Evolutionary conservation across 2,888 invertebrate genomes (phyloP), one percentile per base, ranked within the genome.

Genomic region (Cerastis leucographa): DNA sequence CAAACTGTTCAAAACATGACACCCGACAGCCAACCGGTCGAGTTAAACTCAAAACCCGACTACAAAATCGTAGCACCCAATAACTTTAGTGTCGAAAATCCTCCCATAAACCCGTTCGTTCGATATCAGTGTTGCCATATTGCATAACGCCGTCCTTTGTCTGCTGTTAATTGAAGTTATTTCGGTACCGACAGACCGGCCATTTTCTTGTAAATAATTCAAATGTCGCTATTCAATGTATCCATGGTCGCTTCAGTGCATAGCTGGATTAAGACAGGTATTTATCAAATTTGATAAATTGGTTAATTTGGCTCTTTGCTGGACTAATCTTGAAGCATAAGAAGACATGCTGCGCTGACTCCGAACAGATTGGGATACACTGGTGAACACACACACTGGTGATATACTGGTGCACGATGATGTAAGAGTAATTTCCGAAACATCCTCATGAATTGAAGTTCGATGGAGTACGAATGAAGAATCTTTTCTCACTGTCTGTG

Each of bases 101-200:
- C 71, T 14, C 12, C 25, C 17, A 40, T 46, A 80, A 19, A 74
- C 35, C 54, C 64, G 35, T n/a, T 35, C 62, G 35, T 35, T 51
- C 22, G 35, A 64, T 74, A 76, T 80, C 79, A 78, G 69, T 78
- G 90, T 59, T 12, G 78, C 59, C 84, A 86, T 82, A 66, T 79
- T 77, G 88, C 89, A 91, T 92, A 88, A 88, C 54, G 61, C 82
- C 80, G 62, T 90, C 90, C 90, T 80, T 84, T 80, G 80, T 85
- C 68, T 78, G 54, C 68, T 78, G 90, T 91, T 94, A 93, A 94
- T 93, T 93, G 92, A 91, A 92, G 90, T 91, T 89, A 91, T 87
- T 89, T 89, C 70, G 77, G 85, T 65, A 61, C 69, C 61, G 76
- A 74, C 80, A 51, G 83, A 70, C 82, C 83, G 74, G 80, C 87